These are phyloP conservation scores for Rambutsinella grinnellia DNA, from an alignment of 2,888 invertebrate genomes.

Conservation along the genomic window DNA sequence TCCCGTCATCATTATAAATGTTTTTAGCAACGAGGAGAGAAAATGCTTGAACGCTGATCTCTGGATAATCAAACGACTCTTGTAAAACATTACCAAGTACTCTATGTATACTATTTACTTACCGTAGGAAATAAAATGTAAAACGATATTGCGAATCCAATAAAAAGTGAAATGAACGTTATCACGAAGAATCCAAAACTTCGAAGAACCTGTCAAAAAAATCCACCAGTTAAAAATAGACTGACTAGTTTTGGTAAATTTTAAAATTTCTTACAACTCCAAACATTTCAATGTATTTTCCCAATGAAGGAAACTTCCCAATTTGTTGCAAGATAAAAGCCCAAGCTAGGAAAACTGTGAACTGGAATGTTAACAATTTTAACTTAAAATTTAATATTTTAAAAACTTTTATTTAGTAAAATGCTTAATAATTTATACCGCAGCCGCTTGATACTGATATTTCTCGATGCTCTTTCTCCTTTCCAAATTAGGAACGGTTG, in stretches of 20 bases:
- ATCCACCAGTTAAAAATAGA: not conserved
- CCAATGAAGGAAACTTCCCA: constrained; percentile 41
- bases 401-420: not conserved
- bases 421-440: constrained; percentile 26
- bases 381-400: not conserved
- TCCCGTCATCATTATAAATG: constrained; percentile 57
- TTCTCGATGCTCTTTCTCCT: constrained; percentile 32
- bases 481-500: constrained; percentile 55
- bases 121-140: constrained; percentile 50
- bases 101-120: no score
- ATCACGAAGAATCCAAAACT: constrained; percentile 53
- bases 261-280: constrained; percentile 31
- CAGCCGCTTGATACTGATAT: constrained; percentile 54
- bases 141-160: constrained; percentile 47
- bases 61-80: constrained; percentile 9
- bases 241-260: not conserved
- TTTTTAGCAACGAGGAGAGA: constrained; percentile 44
- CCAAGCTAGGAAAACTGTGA: constrained; percentile 54
- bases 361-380: constrained; percentile 18
- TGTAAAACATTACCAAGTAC: no score
- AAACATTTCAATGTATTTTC: constrained; percentile 54
- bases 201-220: constrained; percentile 38
- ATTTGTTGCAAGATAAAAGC: constrained; percentile 48
- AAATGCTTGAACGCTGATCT: constrained; percentile 45
- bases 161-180: constrained; percentile 47